Conservation (phyloP, 2,888 invertebrate genomes). For the Phaedon cochleariae region DNA sequence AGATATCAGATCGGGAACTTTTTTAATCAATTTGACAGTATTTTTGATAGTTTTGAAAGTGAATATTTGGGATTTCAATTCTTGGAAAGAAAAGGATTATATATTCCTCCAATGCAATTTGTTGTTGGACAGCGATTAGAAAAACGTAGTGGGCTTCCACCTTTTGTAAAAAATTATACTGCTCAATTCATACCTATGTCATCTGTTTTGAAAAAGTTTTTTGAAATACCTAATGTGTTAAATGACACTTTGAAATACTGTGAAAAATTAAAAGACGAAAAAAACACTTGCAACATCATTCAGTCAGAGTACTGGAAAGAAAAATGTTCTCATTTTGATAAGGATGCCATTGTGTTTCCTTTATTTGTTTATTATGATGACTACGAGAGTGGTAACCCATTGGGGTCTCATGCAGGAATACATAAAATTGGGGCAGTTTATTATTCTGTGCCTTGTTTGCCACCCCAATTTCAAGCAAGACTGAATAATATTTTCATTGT, state of each 20-base stretch:
- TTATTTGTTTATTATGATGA: background rate
- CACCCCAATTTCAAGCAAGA: too few species aligned
- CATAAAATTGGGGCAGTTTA: background rate
- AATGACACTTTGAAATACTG: conserved; percentile 7
- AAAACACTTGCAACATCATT: background rate
- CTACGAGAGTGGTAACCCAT: background rate
- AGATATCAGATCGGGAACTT: too few species aligned
- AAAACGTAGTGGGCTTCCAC: too few species aligned
- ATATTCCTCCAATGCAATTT: too few species aligned
- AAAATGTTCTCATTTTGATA: background rate
- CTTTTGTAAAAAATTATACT: conserved; percentile 9
- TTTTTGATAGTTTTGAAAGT: too few species aligned
- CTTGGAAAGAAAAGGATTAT: too few species aligned
- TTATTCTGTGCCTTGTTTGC: too few species aligned
- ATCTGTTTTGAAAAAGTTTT: conserved; percentile 4
- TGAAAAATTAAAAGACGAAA: conserved; percentile 4
- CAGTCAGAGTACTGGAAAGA: conserved; percentile 9
- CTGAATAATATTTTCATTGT: too few species aligned
- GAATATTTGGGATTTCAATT: too few species aligned
- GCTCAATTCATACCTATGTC: conserved; percentile 13
- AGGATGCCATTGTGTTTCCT: too few species aligned
- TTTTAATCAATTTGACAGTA: too few species aligned
- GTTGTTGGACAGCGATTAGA: too few species aligned
- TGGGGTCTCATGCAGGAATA: background rate
- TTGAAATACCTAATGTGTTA: conserved; percentile 6